phyloP scores from a whole-genome alignment of 2,113 vertebrate genomes.

The Syrrhaptes paradoxus region DNA sequence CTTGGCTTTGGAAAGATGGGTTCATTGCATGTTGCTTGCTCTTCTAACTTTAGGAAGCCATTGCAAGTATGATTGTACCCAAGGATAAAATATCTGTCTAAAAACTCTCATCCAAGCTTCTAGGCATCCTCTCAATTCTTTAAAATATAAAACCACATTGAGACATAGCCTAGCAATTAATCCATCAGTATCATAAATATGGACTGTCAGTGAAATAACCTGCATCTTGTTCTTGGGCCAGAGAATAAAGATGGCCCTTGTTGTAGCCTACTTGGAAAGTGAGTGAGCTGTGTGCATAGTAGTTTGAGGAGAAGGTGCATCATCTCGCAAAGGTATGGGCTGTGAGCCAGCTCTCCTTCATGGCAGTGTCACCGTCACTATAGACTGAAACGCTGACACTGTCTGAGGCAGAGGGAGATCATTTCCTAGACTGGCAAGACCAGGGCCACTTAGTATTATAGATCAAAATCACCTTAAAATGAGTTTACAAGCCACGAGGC shows the following conservation, averaged over 20 bases:
- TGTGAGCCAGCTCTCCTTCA: not conserved
- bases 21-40: not conserved
- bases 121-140: not conserved
- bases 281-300: not conserved
- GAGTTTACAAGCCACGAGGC: not conserved
- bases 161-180: not conserved
- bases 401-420: not conserved
- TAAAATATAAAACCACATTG: not conserved
- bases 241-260: not conserved
- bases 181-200: not conserved
- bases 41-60: not conserved
- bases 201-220: not conserved
- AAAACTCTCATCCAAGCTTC: not conserved
- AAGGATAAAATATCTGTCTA: not conserved
- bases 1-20: not conserved
- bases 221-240: not conserved
- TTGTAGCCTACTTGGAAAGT: not conserved
- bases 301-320: not conserved
- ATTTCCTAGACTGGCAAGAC: not conserved
- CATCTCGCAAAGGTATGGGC: not conserved
- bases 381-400: fast-evolving
- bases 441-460: not conserved
- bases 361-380: not conserved
- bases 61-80: not conserved
- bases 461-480: not conserved